Evolutionary conservation across 2,113 vertebrate genomes (phyloP).

Genomic region (Marmota monax): DNA sequence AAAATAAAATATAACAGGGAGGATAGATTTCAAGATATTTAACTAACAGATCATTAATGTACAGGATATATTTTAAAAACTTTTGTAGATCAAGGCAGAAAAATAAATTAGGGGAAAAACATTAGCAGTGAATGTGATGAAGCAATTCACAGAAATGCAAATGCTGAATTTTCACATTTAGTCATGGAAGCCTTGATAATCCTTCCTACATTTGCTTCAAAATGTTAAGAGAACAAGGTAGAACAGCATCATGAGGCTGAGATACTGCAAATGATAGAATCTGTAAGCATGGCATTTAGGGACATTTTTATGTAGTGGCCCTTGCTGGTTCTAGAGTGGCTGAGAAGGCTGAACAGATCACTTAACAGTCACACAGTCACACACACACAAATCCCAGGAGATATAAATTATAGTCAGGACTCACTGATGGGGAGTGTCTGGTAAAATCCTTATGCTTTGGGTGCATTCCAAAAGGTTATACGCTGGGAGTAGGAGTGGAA

Average conservation of each 20-base stretch:
- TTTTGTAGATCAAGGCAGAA: neutral
- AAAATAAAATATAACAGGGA: constrained; percentile 25
- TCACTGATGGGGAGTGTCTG: neutral
- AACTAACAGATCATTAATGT: neutral
- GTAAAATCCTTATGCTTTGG: constrained; percentile 3
- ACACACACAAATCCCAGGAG: neutral
- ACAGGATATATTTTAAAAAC: neutral
- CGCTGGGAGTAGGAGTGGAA: neutral
- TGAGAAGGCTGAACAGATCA: neutral
- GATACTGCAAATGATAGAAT: neutral
- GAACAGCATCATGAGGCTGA: neutral
- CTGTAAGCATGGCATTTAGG: neutral
- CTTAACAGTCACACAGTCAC: neutral
- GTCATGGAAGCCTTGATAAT: neutral
- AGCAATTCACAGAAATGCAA: constrained; percentile 40
- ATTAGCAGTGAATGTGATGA: neutral
- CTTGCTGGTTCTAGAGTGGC: constrained; percentile 2
- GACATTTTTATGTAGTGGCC: neutral
- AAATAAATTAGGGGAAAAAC: neutral
- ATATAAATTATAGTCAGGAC: neutral
- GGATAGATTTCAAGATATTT: neutral
- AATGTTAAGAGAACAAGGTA: neutral
- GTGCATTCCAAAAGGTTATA: neutral
- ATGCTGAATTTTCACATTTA: neutral
- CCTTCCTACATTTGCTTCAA: neutral